Evolutionary conservation across 2,888 invertebrate species (phyloP), one percentile per base, ranked within the genome.

Genomic region (Synanthedon myopaeformis): DNA sequence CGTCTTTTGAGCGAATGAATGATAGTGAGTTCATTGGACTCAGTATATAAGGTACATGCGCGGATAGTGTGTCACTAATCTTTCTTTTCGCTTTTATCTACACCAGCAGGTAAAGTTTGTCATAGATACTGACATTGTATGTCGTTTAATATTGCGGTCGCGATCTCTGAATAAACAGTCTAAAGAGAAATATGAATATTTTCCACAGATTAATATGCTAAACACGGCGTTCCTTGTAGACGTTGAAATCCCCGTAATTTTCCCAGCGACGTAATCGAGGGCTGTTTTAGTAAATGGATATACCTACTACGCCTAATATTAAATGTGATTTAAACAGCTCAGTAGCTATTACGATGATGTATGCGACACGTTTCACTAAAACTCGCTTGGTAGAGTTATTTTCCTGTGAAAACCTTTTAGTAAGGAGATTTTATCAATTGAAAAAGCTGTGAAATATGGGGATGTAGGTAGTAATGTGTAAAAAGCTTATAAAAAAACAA

Each of bases 141-240:
- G 14, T 45, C 45, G 14, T 45, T 8, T 45, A 45, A 14, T 45
- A 45, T 45, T 49, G 49, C 49, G 23, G 19, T 49, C 51, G 52
- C 41, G 53, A 51, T 53, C 57, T 58, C 57, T 58, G 53, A 58
- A 57, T 56, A 60, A 60, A 60, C 57, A 57, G 48, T 53, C 48
- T 56, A 55, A 35, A 59, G 58, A 56, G 54, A 56, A 57, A 59
- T 59, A 57, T 59, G 59, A 60, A 64, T 61, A 60, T 59, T 61
- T 60, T 60, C 55, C 41, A 51, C 49, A 58, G 55, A 63, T 63
- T 64, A 63, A 63, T 63, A 63, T 63, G 61, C 64, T 57, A 58
- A 63, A 55, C 62, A 58, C 58, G 60, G 51, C 49, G 45, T 53
- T 53, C 54, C 53, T 57, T 58, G 53, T 54, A 55, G 56, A 49